Percentiles rank a stretch among this genome's conserved stretches.
Conservation (phyloP, 2,888 invertebrate genomes). For the Odiellus spinosus region DNA sequence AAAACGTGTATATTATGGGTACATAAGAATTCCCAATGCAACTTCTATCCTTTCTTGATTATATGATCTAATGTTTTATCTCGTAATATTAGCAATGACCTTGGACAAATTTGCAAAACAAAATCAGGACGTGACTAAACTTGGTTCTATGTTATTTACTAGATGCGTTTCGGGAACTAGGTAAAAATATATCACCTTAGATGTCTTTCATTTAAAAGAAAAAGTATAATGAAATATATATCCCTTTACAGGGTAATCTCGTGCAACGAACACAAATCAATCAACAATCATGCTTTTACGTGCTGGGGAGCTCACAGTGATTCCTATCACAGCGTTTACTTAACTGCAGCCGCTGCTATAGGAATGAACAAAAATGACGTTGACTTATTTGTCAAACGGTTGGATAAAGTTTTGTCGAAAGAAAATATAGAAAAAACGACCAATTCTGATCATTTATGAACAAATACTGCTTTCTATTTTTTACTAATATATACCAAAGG, state of each 20-base stretch:
- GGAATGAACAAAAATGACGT: conserved; percentile 49
- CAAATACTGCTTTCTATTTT: too few species aligned
- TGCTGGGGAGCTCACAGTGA: conserved; percentile 55
- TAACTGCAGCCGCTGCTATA: conserved; percentile 56
- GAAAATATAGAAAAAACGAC: neutral
- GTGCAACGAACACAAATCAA: conserved; percentile 17
- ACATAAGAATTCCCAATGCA: too few species aligned
- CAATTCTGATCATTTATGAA: too few species aligned
- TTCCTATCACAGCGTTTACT: conserved; percentile 43
- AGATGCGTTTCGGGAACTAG: conserved; percentile 55
- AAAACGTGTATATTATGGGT: too few species aligned
- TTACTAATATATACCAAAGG: too few species aligned
- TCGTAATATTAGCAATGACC: conserved; percentile 24
- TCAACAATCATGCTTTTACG: conserved; percentile 23
- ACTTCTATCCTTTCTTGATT: too few species aligned
- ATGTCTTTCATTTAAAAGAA: too few species aligned
- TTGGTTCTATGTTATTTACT: conserved; percentile 55
- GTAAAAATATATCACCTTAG: conserved; percentile 28
- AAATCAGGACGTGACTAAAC: conserved; percentile 34
- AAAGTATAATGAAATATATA: neutral
- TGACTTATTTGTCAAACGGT: conserved; percentile 47
- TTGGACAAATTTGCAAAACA: conserved; percentile 3
- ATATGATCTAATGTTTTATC: too few species aligned
- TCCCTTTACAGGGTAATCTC: conserved; percentile 29
- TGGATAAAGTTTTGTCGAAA: conserved; percentile 42